Evolutionary conservation across 2,888 invertebrate genomes (phyloP).

Genomic region (Limnephilus lunatus): DNA sequence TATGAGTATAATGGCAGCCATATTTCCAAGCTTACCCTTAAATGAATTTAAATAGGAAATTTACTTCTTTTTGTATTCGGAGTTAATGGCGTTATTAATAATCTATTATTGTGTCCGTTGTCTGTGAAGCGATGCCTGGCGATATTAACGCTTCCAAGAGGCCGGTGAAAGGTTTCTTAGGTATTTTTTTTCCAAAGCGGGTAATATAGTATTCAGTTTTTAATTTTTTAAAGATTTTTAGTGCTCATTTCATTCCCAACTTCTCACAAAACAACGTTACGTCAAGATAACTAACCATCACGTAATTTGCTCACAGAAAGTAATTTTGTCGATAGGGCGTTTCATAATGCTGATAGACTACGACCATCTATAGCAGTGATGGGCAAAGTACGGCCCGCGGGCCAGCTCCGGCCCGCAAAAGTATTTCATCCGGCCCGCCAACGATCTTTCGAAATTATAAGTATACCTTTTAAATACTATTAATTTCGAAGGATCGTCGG

Average conservation of each 20-base stretch:
- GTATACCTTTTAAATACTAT: too few relatives aligned
- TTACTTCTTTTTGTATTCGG: neutral
- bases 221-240: neutral
- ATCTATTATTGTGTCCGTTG: neutral
- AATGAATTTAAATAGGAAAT: neutral
- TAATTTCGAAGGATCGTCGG: too few relatives aligned
- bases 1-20: constrained; percentile 9
- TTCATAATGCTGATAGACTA: too few relatives aligned
- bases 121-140: neutral
- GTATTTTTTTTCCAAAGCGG: neutral
- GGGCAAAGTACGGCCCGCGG: too few relatives aligned
- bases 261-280: neutral
- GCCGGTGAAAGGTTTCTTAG: neutral
- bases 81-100: neutral
- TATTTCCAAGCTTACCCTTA: neutral
- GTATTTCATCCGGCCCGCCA: too few relatives aligned
- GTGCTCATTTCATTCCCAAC: neutral
- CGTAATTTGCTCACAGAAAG: neutral
- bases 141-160: neutral
- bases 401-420: too few relatives aligned
- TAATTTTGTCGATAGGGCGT: too few relatives aligned
- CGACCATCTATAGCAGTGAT: too few relatives aligned
- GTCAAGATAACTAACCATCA: neutral
- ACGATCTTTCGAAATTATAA: too few relatives aligned
- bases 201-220: too few relatives aligned